Conservation (phyloP, 2,113 vertebrate genomes). For the Ciconia boyciana region DNA sequence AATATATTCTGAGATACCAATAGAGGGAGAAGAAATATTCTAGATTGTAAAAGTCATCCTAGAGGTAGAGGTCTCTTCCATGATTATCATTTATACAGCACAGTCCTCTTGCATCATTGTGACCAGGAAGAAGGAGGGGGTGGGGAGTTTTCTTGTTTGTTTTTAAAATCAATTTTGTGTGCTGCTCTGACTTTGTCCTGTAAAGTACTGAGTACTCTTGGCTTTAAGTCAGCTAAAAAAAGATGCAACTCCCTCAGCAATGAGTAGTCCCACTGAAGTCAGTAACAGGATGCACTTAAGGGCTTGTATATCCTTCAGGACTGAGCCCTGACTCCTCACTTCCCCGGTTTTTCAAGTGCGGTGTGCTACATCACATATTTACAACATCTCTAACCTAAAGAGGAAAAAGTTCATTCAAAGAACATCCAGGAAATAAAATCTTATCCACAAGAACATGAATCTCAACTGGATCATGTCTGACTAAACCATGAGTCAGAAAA, state of each 20-base stretch:
- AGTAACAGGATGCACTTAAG: neutral
- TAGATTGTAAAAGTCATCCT: neutral
- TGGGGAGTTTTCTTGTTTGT: neutral
- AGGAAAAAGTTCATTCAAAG: neutral
- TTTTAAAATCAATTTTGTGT: neutral
- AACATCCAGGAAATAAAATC: neutral
- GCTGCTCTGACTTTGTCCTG: neutral
- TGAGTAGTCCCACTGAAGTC: neutral
- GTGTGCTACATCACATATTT: neutral
- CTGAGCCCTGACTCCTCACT: neutral
- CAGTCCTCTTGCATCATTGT: neutral
- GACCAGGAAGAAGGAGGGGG: neutral
- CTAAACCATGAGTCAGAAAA: neutral
- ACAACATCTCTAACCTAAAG: neutral
- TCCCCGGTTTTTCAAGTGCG: fast-evolving
- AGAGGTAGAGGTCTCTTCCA: neutral
- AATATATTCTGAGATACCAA: neutral
- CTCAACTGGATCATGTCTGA: neutral
- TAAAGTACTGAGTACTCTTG: neutral
- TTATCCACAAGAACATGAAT: neutral
- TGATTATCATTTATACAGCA: neutral
- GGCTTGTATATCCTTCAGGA: neutral
- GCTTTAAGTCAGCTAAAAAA: neutral
- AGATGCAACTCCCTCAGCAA: neutral
- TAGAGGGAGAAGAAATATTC: neutral